phyloP scores from a whole-genome alignment of 2,113 vertebrate species.

The Lampris incognitus region DNA sequence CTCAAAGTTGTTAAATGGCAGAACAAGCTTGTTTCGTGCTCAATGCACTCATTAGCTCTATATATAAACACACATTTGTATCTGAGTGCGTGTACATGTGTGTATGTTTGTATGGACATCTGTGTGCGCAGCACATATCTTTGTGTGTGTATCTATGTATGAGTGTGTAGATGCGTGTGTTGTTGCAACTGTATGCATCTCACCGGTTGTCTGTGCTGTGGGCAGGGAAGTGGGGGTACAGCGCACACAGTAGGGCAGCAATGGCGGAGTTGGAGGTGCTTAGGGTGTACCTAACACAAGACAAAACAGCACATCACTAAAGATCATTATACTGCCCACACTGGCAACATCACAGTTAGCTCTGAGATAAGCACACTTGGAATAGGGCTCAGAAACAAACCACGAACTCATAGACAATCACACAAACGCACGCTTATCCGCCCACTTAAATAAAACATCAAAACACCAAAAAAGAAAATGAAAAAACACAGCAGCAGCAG shows the following conservation, averaged over 20 bases:
- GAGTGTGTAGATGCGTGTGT: background rate
- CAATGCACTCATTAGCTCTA: too few relatives aligned
- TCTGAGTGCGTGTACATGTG: too few relatives aligned
- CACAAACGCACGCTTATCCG: too few relatives aligned
- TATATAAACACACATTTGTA: too few relatives aligned
- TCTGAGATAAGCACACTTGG: background rate
- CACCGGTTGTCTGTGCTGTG: slow-evolving; percentile 98
- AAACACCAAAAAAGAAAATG: too few relatives aligned
- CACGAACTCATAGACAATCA: too few relatives aligned
- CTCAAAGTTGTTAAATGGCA: too few relatives aligned
- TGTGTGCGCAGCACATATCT: background rate
- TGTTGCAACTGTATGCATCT: slow-evolving; percentile 6
- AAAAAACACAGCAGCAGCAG: background rate
- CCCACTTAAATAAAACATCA: too few relatives aligned
- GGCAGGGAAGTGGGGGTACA: slow-evolving; percentile 97
- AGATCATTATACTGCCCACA: background rate
- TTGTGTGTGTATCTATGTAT: slow-evolving; percentile 5
- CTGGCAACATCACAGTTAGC: background rate
- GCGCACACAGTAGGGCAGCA: slow-evolving; percentile 94
- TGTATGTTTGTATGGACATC: too few relatives aligned
- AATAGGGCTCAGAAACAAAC: too few relatives aligned
- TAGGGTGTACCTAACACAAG: slow-evolving; percentile 87
- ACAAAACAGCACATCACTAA: slow-evolving; percentile 15
- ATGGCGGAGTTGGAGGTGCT: slow-evolving; percentile 97
- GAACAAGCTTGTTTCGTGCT: too few relatives aligned